Percentiles rank a stretch among this genome's conserved stretches.
Evolutionary conservation across 2,797 vertebrate species (phyloP).

Genomic region (Leucoraja ocellata): DNA sequence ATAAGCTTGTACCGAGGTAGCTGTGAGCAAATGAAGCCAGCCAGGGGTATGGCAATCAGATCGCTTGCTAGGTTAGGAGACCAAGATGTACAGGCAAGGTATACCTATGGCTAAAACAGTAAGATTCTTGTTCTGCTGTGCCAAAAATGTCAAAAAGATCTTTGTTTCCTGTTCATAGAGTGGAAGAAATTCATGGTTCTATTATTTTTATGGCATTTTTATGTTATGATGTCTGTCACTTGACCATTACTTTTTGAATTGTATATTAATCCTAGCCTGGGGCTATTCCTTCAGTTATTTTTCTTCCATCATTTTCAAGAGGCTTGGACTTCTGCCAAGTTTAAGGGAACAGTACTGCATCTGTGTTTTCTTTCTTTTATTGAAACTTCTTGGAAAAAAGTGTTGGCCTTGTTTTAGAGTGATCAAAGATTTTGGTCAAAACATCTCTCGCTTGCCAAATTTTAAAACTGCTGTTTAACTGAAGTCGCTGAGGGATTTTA

Average conservation of each 20-base stretch:
- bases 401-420: conserved; percentile 27
- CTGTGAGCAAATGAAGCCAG: background rate
- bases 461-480: conserved; percentile 11
- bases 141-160: background rate
- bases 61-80: background rate
- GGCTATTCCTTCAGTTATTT: conserved; percentile 35
- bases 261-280: conserved; percentile 19
- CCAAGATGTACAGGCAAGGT: background rate
- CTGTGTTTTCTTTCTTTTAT: conserved; percentile 35
- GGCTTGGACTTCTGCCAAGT: conserved; percentile 30
- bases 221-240: conserved; percentile 23
- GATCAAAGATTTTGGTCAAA: conserved; percentile 23
- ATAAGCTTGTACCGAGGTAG: background rate
- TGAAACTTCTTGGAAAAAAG: conserved; percentile 30
- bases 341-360: conserved; percentile 3
- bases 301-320: conserved; percentile 20
- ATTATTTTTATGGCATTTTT: conserved; percentile 23
- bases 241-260: conserved; percentile 27
- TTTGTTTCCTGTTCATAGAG: conserved; percentile 9
- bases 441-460: background rate
- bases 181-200: conserved; percentile 22
- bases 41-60: background rate
- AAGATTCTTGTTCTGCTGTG: background rate
- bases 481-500: background rate
- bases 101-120: background rate